Base-by-base conservation (phyloP, 92 coral and sea anemone species). In the Actinernus sp. region DNA sequence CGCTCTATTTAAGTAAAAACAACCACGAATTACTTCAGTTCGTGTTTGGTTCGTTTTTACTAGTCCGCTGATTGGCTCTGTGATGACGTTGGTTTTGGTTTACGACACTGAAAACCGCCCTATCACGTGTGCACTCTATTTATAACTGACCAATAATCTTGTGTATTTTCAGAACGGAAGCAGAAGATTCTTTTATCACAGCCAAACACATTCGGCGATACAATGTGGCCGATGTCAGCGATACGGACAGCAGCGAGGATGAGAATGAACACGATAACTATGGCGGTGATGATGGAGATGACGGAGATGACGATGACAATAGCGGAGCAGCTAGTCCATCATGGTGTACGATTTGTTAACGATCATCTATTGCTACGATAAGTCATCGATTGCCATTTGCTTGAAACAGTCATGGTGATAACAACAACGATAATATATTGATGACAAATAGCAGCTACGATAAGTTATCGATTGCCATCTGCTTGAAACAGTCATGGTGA, bases 191-290 rank as follows among this genome's bases (percentile, higher is more conserved):
- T 8, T 94, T 86, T 62, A 69, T 94, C 53, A 75, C 95, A 4
- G 72, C 92, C 1, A 94, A 94, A 60, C 98, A 94, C 25, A 50
- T 94, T 24, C 93, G 97, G 19, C 91, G 97, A 9, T 94, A 90
- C 95, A 74, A 86, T 41, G 81, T 44, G 38, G 74, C 88, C 13
- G 85, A 80, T 8, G 61, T 63, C 55, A 94, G 84, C 57, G 98
- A 94, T 46, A 91, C 98, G 0, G 98, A 94, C 68, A 87, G 89
- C 22, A 94, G 97, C 74, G 98, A 87, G 47, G 98, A 94, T 13
- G 93, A 88, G 17, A 71, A 58, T 48, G 86, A 91, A 44, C 92
- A 73, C 28, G 81, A 77, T 33, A 78, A 81, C 16, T 62, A 40
- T 33, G 74, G 70, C 14, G 73, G 66, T 34, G 83, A 81, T 40